These are phyloP conservation scores for Phymatocera aterrima DNA, from an alignment of 2,888 invertebrate genomes.

Conservation along the genomic window DNA sequence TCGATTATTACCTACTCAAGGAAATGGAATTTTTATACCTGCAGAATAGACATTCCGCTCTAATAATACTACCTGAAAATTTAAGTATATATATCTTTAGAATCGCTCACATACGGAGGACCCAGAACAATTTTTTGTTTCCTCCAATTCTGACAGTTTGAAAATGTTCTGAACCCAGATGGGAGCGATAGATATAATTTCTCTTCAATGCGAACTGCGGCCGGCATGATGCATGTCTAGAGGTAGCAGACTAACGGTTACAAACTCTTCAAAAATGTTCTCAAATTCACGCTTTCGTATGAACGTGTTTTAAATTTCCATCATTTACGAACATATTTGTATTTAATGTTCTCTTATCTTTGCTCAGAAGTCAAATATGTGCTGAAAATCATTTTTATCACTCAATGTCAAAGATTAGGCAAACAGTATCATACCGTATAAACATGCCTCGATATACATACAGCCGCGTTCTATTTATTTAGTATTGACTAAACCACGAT, in stretches of 20 bases:
- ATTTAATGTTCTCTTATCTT: neutral
- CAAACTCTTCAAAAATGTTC: neutral
- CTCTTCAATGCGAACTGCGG: neutral
- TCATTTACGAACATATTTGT: neutral
- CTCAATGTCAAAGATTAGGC: neutral
- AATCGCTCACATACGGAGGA: neutral
- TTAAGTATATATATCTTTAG: neutral
- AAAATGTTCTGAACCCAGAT: neutral
- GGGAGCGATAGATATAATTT: conserved; percentile 6
- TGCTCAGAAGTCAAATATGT: neutral
- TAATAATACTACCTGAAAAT: neutral
- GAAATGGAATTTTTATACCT: neutral
- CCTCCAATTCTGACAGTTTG: neutral
- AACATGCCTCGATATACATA: neutral
- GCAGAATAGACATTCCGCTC: neutral
- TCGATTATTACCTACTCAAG: neutral
- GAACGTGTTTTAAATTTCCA: neutral
- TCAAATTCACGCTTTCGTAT: neutral
- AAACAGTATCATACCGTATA: neutral
- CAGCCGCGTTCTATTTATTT: neutral
- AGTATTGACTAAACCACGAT: neutral
- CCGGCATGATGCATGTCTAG: neutral
- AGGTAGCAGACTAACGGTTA: neutral
- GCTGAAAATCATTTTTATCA: neutral
- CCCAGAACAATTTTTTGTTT: neutral